These are phyloP conservation scores for Nomada ruficornis DNA, from an alignment of 2,888 invertebrate genomes.

Conservation along the genomic window DNA sequence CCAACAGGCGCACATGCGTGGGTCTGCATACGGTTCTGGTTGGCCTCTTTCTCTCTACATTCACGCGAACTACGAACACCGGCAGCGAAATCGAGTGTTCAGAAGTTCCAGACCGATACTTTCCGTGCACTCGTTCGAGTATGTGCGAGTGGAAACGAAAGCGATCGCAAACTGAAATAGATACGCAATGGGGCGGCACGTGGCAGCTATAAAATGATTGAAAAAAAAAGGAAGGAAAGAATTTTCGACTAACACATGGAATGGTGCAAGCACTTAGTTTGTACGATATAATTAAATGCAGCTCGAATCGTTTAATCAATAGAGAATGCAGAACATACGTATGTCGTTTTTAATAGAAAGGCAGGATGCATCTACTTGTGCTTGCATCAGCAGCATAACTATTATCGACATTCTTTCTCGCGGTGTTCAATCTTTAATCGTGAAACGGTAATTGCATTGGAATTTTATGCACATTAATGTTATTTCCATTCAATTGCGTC, in stretches of 20 bases:
- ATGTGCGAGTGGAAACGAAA: conserved; percentile 30
- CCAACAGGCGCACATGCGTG: conserved; percentile 52
- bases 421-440: background rate
- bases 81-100: conserved; percentile 60
- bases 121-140: conserved; percentile 36
- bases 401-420: conserved; percentile 2
- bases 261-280: background rate
- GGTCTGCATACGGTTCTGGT: conserved; percentile 14
- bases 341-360: background rate
- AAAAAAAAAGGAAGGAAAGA: background rate
- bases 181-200: conserved; percentile 18
- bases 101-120: conserved; percentile 66
- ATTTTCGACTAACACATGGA: conserved; percentile 7
- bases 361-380: too few relatives aligned
- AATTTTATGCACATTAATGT: background rate
- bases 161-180: conserved; percentile 37
- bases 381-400: background rate
- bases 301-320: background rate
- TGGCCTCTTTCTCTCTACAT: conserved; percentile 28
- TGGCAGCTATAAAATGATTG: conserved; percentile 25
- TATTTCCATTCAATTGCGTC: background rate
- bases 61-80: conserved; percentile 48
- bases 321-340: background rate
- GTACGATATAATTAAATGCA: background rate
- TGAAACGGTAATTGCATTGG: conserved; percentile 8